A percentile compares a stretch with the other conserved stretches of the same genome.
Conservation (phyloP, 2,797 vertebrate genomes). For the Fistularia tabacaria region DNA sequence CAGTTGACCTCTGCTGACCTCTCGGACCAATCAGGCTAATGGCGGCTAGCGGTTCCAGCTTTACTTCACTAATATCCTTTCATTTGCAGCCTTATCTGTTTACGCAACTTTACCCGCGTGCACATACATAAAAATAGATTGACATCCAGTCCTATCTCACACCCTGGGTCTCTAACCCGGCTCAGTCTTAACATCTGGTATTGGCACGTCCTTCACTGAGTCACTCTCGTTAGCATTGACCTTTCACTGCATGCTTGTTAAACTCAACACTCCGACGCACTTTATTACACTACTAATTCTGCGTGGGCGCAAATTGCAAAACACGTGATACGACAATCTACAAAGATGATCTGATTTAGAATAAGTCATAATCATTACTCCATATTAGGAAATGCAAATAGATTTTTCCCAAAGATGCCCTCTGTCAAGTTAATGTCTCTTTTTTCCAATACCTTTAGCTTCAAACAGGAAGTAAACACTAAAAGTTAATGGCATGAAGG, state of each 20-base stretch:
- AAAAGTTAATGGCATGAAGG: too few relatives aligned
- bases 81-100: slow-evolving; percentile 19
- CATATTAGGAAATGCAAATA: too few relatives aligned
- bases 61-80: slow-evolving; percentile 47
- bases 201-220: slow-evolving; percentile 36
- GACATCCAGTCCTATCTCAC: slow-evolving; percentile 34
- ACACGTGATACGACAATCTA: too few relatives aligned
- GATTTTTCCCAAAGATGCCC: too few relatives aligned
- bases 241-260: slow-evolving; percentile 54
- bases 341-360: too few relatives aligned
- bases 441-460: too few relatives aligned
- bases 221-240: slow-evolving; percentile 63
- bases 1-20: slow-evolving; percentile 75
- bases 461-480: too few relatives aligned
- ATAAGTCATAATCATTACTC: too few relatives aligned
- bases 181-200: slow-evolving; percentile 58
- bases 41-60: slow-evolving; percentile 49
- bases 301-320: neutral
- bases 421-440: too few relatives aligned
- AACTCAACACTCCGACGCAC: slow-evolving; percentile 41
- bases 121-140: slow-evolving; percentile 10
- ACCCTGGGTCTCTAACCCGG: slow-evolving; percentile 63
- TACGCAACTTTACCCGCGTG: neutral
- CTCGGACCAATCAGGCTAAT: slow-evolving; percentile 80
- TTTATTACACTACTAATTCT: slow-evolving; percentile 17